These are phyloP conservation scores for Drosophila subsilvestris DNA, from an alignment of 2,888 invertebrate species.

Conservation along the genomic window DNA sequence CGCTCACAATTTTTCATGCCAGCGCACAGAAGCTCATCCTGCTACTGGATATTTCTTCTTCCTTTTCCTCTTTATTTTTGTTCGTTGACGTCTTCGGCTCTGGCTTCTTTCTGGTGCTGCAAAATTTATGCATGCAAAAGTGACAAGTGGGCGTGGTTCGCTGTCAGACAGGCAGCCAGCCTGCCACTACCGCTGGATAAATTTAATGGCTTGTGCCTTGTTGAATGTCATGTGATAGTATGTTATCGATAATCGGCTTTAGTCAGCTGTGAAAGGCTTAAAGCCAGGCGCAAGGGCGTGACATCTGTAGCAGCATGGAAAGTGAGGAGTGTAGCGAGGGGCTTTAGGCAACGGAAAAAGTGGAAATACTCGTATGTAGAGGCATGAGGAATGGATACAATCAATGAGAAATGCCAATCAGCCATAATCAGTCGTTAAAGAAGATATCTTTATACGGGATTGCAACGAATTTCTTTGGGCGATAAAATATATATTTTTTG, in stretches of 20 bases:
- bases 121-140: slow-evolving; percentile 73
- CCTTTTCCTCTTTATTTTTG: not conserved
- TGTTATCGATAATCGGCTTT: slow-evolving; percentile 57
- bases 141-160: slow-evolving; percentile 55
- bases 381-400: not conserved
- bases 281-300: slow-evolving; percentile 1
- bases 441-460: not conserved
- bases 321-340: not conserved
- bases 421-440: not conserved
- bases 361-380: not conserved
- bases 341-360: not conserved
- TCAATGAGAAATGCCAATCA: not conserved
- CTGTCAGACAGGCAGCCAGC: slow-evolving; percentile 4
- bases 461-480: no score
- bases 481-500: no score
- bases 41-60: not conserved
- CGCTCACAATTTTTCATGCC: slow-evolving; percentile 65
- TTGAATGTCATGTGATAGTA: slow-evolving; percentile 55
- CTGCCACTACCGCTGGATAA: slow-evolving; percentile 28
- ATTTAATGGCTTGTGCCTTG: slow-evolving; percentile 73
- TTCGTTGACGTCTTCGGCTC: slow-evolving; percentile 45
- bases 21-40: slow-evolving; percentile 32
- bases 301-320: not conserved
- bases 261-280: slow-evolving; percentile 33
- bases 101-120: slow-evolving; percentile 32